Evolutionary conservation across 2,888 invertebrate species (phyloP), one percentile per base, ranked within the genome.

Genomic region (Amphipyra tragopoginis): DNA sequence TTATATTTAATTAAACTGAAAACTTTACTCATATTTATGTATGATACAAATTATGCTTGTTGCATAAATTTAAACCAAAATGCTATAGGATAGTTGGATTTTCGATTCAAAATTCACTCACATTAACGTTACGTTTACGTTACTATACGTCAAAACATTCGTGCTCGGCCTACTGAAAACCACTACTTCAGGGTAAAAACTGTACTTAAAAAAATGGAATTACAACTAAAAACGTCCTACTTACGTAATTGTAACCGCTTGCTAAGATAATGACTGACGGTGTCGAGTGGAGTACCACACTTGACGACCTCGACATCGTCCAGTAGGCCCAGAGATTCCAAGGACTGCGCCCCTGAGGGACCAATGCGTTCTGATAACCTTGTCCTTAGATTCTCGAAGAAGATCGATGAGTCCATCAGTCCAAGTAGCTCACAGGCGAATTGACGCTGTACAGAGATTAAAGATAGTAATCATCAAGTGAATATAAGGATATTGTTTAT

Each of bases 371-470:
- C 98, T 0, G 96, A 95, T 10, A 99, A 95, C 70, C 97, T 96
- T 39, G 97, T 97, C 86, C 97, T 98, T 33, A 99, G 93, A 86
- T 99, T 99, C 87, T 98, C 99, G 81, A 97, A 97, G 94, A 99
- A 98, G 75, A 99, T 98, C 80, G 98, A 97, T 3, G 96, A 95
- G 80, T 97, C 97, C 64, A 97, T 96, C 75, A 98, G 92, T 0
- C 98, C 99, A 60, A 99, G 93, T 45, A 98, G 93, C 80, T 97
- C 97, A 83, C 98, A 98, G 43, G 99, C 96, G 56, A 99, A 95
- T 86, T 97, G 97, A 80, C 97, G 96, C 98, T 97, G 89, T 7
- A 93, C 83, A 55, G 38, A 38, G 38, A 11, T 9, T 29, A 33
- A 33, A 29, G 0, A 45, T 21, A 1, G 5, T 33, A 1, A 33